These are phyloP conservation scores for Yoshiicerus persimilis DNA, from an alignment of 1,140 invertebrate genomes.

Conservation along the genomic window DNA sequence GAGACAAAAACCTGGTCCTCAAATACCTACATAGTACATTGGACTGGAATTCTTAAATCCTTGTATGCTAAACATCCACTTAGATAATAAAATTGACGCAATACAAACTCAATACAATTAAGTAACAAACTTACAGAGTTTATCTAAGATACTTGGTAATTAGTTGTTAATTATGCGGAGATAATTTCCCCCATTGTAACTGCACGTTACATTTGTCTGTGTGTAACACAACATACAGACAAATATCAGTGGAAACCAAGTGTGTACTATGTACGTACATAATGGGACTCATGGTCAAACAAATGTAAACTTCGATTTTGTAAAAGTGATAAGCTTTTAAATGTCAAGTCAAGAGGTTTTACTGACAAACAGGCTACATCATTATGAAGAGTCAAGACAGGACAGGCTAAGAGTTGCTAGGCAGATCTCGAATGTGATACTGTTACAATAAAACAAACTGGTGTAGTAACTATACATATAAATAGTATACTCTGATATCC, in stretches of 20 bases:
- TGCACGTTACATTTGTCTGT: not conserved
- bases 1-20: not conserved
- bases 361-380: conserved; percentile 10
- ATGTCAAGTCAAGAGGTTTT: not conserved
- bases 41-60: not conserved
- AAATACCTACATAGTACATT: not conserved
- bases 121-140: not conserved
- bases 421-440: not conserved
- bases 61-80: not conserved
- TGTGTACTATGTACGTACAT: not conserved
- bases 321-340: conserved; percentile 14
- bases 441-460: conserved; percentile 10
- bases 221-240: no score
- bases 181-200: not conserved
- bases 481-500: no score
- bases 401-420: not conserved
- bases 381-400: not conserved
- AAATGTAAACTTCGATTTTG: not conserved
- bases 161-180: not conserved
- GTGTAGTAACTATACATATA: not conserved
- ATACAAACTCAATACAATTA: not conserved
- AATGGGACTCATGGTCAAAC: not conserved
- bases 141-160: not conserved
- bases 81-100: not conserved
- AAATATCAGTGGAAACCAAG: not conserved